phyloP scores from a whole-genome alignment of 1,140 invertebrate species.

The Pogonomyrmex californicus region DNA sequence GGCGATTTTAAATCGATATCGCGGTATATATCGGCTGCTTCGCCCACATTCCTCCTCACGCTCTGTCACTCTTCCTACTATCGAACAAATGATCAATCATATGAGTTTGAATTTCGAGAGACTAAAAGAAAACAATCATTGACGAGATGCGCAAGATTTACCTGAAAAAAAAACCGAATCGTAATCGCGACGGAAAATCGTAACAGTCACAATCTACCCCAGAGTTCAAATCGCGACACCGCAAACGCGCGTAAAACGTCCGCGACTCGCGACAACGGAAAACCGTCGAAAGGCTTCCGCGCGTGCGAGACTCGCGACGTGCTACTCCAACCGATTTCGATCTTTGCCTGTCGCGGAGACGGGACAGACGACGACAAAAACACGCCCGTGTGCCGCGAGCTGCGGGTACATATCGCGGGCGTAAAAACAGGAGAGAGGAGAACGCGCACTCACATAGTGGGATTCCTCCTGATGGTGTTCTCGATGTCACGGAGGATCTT shows the following conservation, averaged over 20 bases:
- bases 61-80: too few species aligned
- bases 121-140: neutral
- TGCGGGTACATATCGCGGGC: neutral
- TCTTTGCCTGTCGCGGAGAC: neutral
- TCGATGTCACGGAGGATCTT: constrained; percentile 93
- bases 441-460: constrained; percentile 90
- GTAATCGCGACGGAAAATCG: neutral
- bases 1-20: constrained; percentile 42
- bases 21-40: too few species aligned
- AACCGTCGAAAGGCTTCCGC: too few species aligned
- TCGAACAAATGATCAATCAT: neutral
- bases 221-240: neutral
- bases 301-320: neutral
- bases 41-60: too few species aligned
- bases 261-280: neutral
- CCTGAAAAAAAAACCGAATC: neutral
- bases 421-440: neutral
- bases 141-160: neutral
- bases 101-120: neutral
- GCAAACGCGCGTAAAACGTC: neutral
- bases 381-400: neutral
- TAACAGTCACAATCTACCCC: neutral
- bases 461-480: constrained; percentile 91
- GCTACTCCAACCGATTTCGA: neutral
- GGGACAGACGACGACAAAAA: neutral